A percentile compares a stretch with the other conserved stretches of the same genome.
These are phyloP conservation scores for Pyrrhia umbra DNA, from an alignment of 2,888 invertebrate species.

Conservation along the genomic window DNA sequence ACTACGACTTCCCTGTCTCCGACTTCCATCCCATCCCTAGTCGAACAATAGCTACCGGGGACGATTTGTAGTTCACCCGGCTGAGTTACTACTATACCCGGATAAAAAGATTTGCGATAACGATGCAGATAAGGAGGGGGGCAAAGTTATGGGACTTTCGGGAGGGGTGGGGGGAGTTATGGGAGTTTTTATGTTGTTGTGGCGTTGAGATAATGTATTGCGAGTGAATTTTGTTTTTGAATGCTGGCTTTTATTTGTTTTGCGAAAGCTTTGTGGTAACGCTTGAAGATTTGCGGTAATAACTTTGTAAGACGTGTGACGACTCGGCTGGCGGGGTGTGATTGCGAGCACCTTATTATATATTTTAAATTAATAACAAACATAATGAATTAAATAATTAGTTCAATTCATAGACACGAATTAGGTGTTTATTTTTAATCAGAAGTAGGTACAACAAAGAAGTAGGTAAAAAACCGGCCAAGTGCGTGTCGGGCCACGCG, in stretches of 20 bases:
- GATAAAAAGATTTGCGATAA: constrained; percentile 66
- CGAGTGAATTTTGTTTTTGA: constrained; percentile 50
- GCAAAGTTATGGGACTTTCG: constrained; percentile 31
- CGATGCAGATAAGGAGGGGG: constrained; percentile 57
- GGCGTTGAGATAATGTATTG: constrained; percentile 48
- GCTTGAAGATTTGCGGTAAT: not conserved
- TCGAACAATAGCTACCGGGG: constrained; percentile 43
- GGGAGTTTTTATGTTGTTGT: constrained; percentile 54
- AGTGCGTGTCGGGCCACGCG: too few relatives aligned
- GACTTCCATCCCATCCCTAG: constrained; percentile 38
- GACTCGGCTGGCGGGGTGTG: not conserved
- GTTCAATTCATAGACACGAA: too few relatives aligned
- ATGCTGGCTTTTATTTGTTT: constrained; percentile 20
- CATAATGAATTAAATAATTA: too few relatives aligned
- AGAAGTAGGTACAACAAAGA: too few relatives aligned
- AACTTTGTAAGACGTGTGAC: not conserved
- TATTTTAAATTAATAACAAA: too few relatives aligned
- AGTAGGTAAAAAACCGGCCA: too few relatives aligned
- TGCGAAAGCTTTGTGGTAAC: constrained; percentile 31
- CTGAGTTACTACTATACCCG: constrained; percentile 44
- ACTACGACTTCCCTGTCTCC: not conserved
- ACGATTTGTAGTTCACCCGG: constrained; percentile 62
- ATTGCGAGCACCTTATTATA: not conserved
- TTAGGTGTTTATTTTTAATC: too few relatives aligned
- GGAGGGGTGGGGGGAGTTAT: constrained; percentile 24